phyloP scores from a whole-genome alignment of 2,797 vertebrate genomes.

The Remorina albescens region DNA sequence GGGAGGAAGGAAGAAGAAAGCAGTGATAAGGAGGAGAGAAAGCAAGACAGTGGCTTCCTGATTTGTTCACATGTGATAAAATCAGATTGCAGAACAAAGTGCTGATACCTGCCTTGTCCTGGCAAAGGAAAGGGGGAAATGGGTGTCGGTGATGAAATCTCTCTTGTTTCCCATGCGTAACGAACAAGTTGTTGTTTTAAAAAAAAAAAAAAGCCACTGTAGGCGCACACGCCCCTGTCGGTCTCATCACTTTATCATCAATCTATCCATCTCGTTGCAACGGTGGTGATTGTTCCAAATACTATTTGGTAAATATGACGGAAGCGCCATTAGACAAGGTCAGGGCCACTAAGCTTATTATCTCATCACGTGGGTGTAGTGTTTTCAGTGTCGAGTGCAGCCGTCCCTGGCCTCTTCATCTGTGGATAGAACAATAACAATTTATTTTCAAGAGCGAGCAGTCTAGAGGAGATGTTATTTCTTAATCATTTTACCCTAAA shows the following conservation, averaged over 20 bases:
- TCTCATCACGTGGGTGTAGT: constrained; percentile 65
- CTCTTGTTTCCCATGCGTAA: constrained; percentile 60
- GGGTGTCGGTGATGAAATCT: constrained; percentile 65
- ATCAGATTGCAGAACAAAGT: constrained; percentile 58
- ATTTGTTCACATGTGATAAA: constrained; percentile 54
- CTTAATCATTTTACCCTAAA: constrained; percentile 53
- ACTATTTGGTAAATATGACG: constrained; percentile 84
- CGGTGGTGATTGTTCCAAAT: constrained; percentile 63
- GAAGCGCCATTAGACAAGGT: constrained; percentile 81
- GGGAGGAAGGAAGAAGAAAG: no score
- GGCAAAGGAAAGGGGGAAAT: constrained; percentile 33
- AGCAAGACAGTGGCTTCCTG: constrained; percentile 40
- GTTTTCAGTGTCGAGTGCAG: constrained; percentile 63
- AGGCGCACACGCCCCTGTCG: constrained; percentile 59
- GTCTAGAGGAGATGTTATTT: constrained; percentile 42
- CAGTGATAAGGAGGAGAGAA: constrained; percentile 15
- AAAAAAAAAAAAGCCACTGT: constrained; percentile 39
- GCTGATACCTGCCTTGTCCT: constrained; percentile 54
- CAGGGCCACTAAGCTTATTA: constrained; percentile 78
- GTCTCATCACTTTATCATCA: constrained; percentile 75
- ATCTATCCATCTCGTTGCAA: constrained; percentile 71
- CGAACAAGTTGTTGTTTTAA: constrained; percentile 55
- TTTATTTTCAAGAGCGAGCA: constrained; percentile 68
- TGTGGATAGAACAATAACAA: constrained; percentile 61
- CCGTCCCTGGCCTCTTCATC: constrained; percentile 76